These are phyloP conservation scores for Spilosoma lubricipeda DNA, from an alignment of 2,888 invertebrate genomes.

Conservation along the genomic window DNA sequence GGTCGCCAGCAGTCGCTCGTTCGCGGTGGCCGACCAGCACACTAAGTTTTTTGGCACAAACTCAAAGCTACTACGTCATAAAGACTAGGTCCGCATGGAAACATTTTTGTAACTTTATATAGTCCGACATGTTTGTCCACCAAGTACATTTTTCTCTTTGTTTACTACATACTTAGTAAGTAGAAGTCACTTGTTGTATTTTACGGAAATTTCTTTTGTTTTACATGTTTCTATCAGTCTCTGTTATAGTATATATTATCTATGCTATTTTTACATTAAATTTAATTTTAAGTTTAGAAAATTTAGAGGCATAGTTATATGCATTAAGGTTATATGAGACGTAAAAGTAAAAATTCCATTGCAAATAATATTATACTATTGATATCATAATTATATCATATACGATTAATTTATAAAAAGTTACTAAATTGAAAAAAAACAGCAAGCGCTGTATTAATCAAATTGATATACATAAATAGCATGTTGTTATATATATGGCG, in stretches of 20 bases:
- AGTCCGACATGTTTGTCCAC: not conserved
- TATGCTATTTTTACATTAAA: too few relatives aligned
- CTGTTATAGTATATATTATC: too few relatives aligned
- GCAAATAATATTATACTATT: too few relatives aligned
- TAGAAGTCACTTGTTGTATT: not conserved
- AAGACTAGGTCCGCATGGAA: conserved; percentile 22
- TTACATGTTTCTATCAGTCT: not conserved
- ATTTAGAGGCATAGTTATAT: too few relatives aligned
- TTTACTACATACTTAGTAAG: not conserved
- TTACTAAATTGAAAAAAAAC: not conserved
- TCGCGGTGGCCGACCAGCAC: conserved; percentile 53
- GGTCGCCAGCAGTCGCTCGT: conserved; percentile 33
- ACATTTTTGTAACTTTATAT: conserved; percentile 11
- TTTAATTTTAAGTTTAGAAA: too few relatives aligned
- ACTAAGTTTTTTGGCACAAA: conserved; percentile 63
- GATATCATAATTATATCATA: too few relatives aligned
- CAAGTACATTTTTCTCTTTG: not conserved
- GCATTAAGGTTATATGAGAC: too few relatives aligned
- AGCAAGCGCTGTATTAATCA: not conserved
- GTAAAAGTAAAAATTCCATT: too few relatives aligned
- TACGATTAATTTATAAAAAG: too few relatives aligned
- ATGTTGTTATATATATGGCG: not conserved
- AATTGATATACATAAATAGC: not conserved
- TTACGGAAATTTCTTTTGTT: not conserved
- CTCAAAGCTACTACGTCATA: conserved; percentile 56